Evolutionary conservation across 2,888 invertebrate species (phyloP).

Genomic region (Epiblema foenella): DNA sequence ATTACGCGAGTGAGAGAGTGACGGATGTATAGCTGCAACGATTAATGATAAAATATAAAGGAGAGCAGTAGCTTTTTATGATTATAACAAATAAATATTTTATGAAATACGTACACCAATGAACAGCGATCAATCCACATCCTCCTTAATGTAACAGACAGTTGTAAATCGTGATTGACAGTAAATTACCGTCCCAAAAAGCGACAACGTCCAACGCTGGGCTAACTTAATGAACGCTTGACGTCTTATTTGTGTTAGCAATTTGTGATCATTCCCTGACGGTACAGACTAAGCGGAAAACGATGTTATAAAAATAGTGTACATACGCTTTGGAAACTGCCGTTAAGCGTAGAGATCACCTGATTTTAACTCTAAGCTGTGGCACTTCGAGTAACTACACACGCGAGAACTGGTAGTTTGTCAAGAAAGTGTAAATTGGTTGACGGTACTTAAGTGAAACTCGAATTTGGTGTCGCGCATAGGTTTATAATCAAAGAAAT

Average conservation of each 20-base stretch:
- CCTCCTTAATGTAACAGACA: conserved; percentile 30
- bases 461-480: conserved; percentile 37
- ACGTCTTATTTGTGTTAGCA: conserved; percentile 54
- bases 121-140: conserved; percentile 52
- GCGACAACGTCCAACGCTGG: conserved; percentile 27
- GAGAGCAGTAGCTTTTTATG: not conserved
- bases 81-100: not conserved
- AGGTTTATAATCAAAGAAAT: conserved; percentile 25
- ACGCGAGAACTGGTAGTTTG: conserved; percentile 45
- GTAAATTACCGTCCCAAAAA: conserved; percentile 30
- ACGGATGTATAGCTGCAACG: no score
- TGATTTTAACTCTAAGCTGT: conserved; percentile 24
- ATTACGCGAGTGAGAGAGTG: no score
- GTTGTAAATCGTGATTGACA: conserved; percentile 36
- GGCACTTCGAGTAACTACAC: not conserved
- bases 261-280: conserved; percentile 50
- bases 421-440: conserved; percentile 51
- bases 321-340: not conserved
- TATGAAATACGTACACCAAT: conserved; percentile 51
- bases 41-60: no score
- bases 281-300: conserved; percentile 36
- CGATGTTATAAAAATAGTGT: conserved; percentile 3
- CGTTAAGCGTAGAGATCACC: not conserved
- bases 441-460: conserved; percentile 45
- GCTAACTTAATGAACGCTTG: conserved; percentile 50